Conservation (phyloP, 1,140 invertebrate species). For the Plodia interpunctella region DNA sequence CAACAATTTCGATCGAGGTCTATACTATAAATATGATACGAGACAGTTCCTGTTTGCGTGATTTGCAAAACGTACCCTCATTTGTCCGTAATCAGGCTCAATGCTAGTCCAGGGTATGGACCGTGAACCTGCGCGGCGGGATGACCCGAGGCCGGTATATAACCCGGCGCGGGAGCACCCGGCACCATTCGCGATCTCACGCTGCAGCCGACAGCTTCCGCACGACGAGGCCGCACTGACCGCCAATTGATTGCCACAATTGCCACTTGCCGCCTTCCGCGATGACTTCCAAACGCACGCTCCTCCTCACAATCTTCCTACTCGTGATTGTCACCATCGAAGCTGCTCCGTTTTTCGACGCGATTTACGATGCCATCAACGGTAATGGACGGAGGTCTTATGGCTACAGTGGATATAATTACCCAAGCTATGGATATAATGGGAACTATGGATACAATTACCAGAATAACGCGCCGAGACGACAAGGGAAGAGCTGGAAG, state of each 20-base stretch:
- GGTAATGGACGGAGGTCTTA: slow-evolving; percentile 58
- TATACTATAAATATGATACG: slow-evolving; percentile 7
- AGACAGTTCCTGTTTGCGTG: slow-evolving; percentile 27
- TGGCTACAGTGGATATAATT: slow-evolving; percentile 53
- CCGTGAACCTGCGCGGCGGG: slow-evolving; percentile 67
- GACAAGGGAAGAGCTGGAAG: slow-evolving; percentile 60
- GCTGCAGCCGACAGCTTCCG: slow-evolving; percentile 61
- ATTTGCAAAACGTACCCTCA: slow-evolving; percentile 34
- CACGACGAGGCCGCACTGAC: slow-evolving; percentile 55
- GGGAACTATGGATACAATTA: slow-evolving; percentile 35
- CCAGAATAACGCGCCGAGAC: slow-evolving; percentile 33
- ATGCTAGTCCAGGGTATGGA: slow-evolving; percentile 62
- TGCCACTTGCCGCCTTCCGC: slow-evolving; percentile 62
- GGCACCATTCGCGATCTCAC: slow-evolving; percentile 67
- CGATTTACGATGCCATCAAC: slow-evolving; percentile 64
- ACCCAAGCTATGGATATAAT: slow-evolving; percentile 45
- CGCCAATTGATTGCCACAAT: slow-evolving; percentile 66
- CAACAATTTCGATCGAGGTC: slow-evolving; percentile 2
- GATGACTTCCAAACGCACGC: slow-evolving; percentile 51
- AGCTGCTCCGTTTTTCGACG: slow-evolving; percentile 62
- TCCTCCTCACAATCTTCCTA: slow-evolving; percentile 36
- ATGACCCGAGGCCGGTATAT: slow-evolving; percentile 74
- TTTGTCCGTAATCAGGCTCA: slow-evolving; percentile 39
- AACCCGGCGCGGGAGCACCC: slow-evolving; percentile 55
- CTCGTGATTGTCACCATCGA: slow-evolving; percentile 35